Conservation (phyloP, 1,140 invertebrate species). For the Aplysia californica region DNA sequence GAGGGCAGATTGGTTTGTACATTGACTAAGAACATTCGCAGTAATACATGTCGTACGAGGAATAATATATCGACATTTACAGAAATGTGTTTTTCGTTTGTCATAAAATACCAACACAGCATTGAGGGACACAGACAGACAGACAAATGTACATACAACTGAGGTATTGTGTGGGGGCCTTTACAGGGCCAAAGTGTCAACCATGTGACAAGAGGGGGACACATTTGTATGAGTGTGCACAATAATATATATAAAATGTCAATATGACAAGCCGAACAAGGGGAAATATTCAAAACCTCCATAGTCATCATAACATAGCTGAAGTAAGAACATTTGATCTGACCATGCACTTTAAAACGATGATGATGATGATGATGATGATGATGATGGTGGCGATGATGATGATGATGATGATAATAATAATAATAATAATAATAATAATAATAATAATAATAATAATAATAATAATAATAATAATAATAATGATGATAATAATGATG, state of each 20-base stretch:
- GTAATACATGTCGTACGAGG: too few species aligned
- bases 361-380: slow-evolving; percentile 9
- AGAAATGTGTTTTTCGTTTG: too few species aligned
- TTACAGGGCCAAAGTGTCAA: too few species aligned
- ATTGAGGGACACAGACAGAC: neutral
- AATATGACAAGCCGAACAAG: neutral
- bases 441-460: slow-evolving; percentile 6
- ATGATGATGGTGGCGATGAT: slow-evolving; percentile 1
- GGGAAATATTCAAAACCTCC: neutral
- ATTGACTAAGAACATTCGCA: neutral
- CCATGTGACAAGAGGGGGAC: neutral
- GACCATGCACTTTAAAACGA: neutral
- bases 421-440: neutral
- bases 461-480: slow-evolving; percentile 1
- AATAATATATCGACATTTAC: too few species aligned
- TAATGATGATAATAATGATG: neutral
- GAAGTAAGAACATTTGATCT: neutral
- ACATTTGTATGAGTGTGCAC: too few species aligned
- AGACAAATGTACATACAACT: neutral
- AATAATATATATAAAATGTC: too few species aligned
- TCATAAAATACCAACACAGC: neutral
- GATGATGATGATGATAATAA: neutral
- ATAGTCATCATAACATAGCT: neutral
- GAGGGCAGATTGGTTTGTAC: too few species aligned
- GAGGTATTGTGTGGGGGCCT: neutral